These are phyloP conservation scores for Drosophila sulfurigaster DNA, from an alignment of 1,140 invertebrate species.

Conservation along the genomic window DNA sequence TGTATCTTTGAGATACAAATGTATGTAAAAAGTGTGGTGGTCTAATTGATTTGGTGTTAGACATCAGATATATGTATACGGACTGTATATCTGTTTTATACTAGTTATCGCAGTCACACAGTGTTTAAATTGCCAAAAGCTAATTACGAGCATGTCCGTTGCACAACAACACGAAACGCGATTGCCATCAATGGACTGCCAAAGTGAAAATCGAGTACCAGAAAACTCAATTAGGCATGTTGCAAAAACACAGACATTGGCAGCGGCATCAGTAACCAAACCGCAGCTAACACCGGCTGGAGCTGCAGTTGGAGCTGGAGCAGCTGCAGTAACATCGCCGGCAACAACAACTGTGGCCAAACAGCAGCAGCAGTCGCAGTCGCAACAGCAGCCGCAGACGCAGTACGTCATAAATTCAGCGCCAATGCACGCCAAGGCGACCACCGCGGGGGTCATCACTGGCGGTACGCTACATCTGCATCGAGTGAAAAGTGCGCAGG, in stretches of 20 bases:
- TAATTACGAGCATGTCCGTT: slow-evolving; percentile 66
- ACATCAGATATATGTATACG: slow-evolving; percentile 52
- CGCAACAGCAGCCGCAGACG: slow-evolving; percentile 36
- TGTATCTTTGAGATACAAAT: slow-evolving; percentile 23
- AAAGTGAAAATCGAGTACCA: slow-evolving; percentile 76
- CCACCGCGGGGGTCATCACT: slow-evolving; percentile 65
- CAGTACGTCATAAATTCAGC: slow-evolving; percentile 81
- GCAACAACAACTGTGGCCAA: neutral
- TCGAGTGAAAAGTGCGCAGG: slow-evolving; percentile 69
- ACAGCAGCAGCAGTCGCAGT: slow-evolving; percentile 49
- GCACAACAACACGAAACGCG: slow-evolving; percentile 44
- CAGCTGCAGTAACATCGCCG: slow-evolving; percentile 22
- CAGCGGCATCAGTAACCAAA: slow-evolving; percentile 25
- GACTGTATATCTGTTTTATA: neutral
- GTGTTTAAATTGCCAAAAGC: slow-evolving; percentile 23
- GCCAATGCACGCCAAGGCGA: slow-evolving; percentile 74
- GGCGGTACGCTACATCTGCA: slow-evolving; percentile 70
- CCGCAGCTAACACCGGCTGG: slow-evolving; percentile 29
- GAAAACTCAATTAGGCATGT: slow-evolving; percentile 80
- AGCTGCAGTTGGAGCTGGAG: neutral
- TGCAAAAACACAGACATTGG: slow-evolving; percentile 50
- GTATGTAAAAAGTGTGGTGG: neutral
- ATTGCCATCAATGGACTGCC: slow-evolving; percentile 65
- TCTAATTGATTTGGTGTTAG: slow-evolving; percentile 46
- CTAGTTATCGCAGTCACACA: neutral